Conservation (phyloP, 2,113 vertebrate species). For the Galemys pyrenaicus region DNA sequence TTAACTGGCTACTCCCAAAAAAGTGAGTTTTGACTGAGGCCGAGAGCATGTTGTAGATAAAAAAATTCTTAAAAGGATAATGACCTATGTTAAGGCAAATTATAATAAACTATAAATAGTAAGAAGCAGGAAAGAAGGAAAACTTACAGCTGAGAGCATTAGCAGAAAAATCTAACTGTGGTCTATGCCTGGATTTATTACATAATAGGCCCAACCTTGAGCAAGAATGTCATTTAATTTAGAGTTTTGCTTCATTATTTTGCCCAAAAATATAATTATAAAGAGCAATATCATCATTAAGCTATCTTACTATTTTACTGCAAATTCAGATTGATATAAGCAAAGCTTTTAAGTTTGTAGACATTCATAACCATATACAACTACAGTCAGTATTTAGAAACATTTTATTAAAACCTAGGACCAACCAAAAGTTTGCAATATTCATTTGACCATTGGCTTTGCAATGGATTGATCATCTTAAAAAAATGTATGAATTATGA, state of each 20-base stretch:
- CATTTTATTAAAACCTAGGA: not conserved
- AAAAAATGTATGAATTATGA: not conserved
- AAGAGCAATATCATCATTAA: not conserved
- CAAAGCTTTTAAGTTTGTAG: not conserved
- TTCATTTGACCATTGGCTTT: not conserved
- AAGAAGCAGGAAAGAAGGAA: not conserved
- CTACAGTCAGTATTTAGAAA: not conserved
- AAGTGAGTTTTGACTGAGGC: not conserved
- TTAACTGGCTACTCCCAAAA: not conserved
- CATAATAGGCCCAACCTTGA: not conserved
- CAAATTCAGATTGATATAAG: constrained; percentile 4
- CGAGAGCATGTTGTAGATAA: not conserved
- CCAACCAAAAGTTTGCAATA: not conserved
- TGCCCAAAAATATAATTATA: not conserved
- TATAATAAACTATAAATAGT: not conserved
- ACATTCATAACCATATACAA: not conserved
- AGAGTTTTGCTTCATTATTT: not conserved
- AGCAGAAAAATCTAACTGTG: not conserved
- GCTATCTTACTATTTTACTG: not conserved
- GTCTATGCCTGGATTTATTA: not conserved
- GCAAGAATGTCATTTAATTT: constrained; percentile 5
- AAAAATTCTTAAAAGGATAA: constrained; percentile 1
- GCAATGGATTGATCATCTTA: not conserved
- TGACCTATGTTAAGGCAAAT: not conserved
- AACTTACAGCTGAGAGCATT: not conserved